These are phyloP conservation scores for Piscicola geometra DNA, from an alignment of 2,888 invertebrate species.

Conservation along the genomic window DNA sequence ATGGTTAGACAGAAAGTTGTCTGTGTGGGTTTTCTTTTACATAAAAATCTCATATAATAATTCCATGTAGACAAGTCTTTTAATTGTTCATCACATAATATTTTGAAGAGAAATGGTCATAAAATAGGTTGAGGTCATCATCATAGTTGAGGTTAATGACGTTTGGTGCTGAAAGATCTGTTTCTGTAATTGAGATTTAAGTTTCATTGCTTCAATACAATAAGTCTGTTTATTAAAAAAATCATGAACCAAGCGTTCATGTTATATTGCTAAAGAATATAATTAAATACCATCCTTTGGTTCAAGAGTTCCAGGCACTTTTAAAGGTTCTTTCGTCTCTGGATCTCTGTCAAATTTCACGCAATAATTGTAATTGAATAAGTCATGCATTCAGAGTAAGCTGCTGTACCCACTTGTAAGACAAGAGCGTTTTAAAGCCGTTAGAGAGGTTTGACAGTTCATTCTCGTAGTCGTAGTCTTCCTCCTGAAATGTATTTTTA, in stretches of 20 bases:
- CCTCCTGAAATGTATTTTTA: neutral
- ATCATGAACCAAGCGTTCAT: too few species aligned
- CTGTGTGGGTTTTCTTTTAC: neutral
- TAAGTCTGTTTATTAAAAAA: too few species aligned
- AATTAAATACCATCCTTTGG: too few species aligned
- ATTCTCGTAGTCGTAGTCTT: neutral
- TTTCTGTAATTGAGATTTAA: neutral
- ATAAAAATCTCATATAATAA: too few species aligned
- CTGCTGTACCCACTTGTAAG: neutral
- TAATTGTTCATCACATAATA: neutral
- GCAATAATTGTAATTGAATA: too few species aligned
- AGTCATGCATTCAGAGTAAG: too few species aligned
- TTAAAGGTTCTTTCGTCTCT: too few species aligned
- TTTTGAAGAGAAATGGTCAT: constrained; percentile 5
- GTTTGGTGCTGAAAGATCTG: neutral
- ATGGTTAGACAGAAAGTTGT: neutral
- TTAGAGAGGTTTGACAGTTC: neutral
- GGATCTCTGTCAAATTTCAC: too few species aligned
- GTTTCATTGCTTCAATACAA: too few species aligned
- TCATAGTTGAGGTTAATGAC: constrained; percentile 2
- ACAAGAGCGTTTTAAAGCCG: neutral
- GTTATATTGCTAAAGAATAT: too few species aligned
- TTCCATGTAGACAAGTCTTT: too few species aligned
- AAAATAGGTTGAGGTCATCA: constrained; percentile 9
- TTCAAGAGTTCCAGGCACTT: too few species aligned